A percentile compares a stretch with the other conserved stretches of the same genome.
Conservation (phyloP, 2,888 invertebrate species). For the Proisotoma minuta region DNA sequence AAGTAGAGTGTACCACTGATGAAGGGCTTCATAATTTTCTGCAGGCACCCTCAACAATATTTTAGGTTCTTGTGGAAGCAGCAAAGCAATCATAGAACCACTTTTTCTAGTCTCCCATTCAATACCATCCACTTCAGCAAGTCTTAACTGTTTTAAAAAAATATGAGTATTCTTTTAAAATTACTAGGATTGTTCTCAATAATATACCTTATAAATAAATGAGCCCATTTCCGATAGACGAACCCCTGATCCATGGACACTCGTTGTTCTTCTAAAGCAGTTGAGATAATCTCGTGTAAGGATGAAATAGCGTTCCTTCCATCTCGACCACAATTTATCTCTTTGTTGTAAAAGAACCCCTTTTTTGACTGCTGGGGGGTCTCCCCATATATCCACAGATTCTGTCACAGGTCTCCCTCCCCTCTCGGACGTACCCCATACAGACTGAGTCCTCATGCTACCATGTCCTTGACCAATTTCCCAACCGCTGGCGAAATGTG, state of each 20-base stretch:
- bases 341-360: slow-evolving; percentile 63
- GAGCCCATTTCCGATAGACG: slow-evolving; percentile 63
- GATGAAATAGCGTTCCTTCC: slow-evolving; percentile 65
- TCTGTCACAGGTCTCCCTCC: slow-evolving; percentile 31
- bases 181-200: background rate
- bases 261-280: slow-evolving; percentile 59
- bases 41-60: slow-evolving; percentile 54
- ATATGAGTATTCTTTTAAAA: background rate
- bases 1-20: slow-evolving; percentile 63
- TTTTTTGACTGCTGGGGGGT: slow-evolving; percentile 59
- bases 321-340: slow-evolving; percentile 61
- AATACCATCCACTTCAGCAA: slow-evolving; percentile 62
- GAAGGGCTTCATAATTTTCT: slow-evolving; percentile 55
- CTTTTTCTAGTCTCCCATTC: slow-evolving; percentile 64
- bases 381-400: slow-evolving; percentile 41
- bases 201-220: slow-evolving; percentile 61
- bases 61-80: slow-evolving; percentile 52
- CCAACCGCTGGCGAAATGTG: slow-evolving; percentile 42
- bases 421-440: slow-evolving; percentile 42
- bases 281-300: slow-evolving; percentile 63
- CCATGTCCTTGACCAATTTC: slow-evolving; percentile 37
- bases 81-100: slow-evolving; percentile 60
- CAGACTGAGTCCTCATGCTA: slow-evolving; percentile 35
- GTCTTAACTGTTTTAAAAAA: slow-evolving; percentile 54
- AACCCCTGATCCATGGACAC: slow-evolving; percentile 50